Percentiles rank a stretch among this genome's conserved stretches.
Evolutionary conservation across 2,888 invertebrate genomes (phyloP).

Genomic region (Lamellibrachia satsuma): DNA sequence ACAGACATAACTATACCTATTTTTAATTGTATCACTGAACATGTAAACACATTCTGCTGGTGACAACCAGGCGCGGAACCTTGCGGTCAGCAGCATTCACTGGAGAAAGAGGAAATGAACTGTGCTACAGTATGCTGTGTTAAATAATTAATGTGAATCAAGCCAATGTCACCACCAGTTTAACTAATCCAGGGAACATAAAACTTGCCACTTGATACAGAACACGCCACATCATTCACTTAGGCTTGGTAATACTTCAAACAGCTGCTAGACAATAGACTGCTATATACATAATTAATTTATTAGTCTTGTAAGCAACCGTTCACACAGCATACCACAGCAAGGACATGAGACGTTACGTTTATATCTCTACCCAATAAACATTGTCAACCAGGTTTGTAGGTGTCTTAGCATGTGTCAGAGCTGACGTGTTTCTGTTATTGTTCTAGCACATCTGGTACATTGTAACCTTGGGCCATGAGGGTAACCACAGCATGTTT

Average conservation of each 20-base stretch:
- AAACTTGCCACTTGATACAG: background rate
- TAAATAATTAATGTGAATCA: slow-evolving; percentile 11
- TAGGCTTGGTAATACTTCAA: background rate
- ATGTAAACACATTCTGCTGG: background rate
- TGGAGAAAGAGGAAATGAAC: background rate
- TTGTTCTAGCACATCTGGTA: no score
- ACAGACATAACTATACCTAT: background rate
- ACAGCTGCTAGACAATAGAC: background rate
- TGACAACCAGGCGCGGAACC: background rate
- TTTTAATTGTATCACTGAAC: background rate
- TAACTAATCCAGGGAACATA: background rate
- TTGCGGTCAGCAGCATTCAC: background rate
- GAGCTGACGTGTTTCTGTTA: no score
- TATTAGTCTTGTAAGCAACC: no score
- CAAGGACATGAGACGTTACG: no score
- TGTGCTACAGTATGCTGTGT: background rate
- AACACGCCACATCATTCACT: background rate
- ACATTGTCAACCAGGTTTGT: no score
- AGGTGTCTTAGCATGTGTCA: no score
- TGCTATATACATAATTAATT: background rate
- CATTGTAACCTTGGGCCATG: no score
- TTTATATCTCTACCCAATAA: no score
- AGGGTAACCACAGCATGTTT: no score
- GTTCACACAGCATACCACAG: no score
- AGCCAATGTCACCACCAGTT: background rate